Evolutionary conservation across 2,888 invertebrate genomes (phyloP).

Genomic region (Hermaeophaga mercurialis): DNA sequence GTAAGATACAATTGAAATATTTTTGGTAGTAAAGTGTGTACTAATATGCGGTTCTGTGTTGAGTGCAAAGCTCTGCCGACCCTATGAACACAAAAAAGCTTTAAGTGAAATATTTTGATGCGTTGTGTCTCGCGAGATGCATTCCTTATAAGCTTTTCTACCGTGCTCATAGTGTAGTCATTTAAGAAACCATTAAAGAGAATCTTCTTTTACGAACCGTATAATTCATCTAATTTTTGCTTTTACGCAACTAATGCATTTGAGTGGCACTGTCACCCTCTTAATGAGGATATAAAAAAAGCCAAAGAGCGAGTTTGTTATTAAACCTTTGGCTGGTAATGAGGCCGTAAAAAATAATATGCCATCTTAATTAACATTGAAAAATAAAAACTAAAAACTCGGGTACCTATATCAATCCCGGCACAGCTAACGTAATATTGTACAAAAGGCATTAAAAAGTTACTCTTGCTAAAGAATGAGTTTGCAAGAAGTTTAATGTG

Average conservation of each 20-base stretch:
- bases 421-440: slow-evolving; percentile 34
- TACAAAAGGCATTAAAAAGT: slow-evolving; percentile 41
- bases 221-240: slow-evolving; percentile 33
- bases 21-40: no score
- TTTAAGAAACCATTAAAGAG: slow-evolving; percentile 29
- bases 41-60: no score
- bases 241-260: slow-evolving; percentile 35
- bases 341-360: slow-evolving; percentile 42
- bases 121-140: slow-evolving; percentile 12
- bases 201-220: slow-evolving; percentile 33
- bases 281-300: slow-evolving; percentile 35
- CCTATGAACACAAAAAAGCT: slow-evolving; percentile 17
- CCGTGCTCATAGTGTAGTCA: slow-evolving; percentile 19
- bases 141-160: slow-evolving; percentile 18
- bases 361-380: slow-evolving; percentile 41
- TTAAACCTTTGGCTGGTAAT: slow-evolving; percentile 39
- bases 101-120: slow-evolving; percentile 23
- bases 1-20: no score
- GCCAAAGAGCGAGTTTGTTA: slow-evolving; percentile 30
- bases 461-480: slow-evolving; percentile 46
- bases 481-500: slow-evolving; percentile 45
- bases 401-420: slow-evolving; percentile 36
- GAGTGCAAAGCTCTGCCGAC: neutral
- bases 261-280: slow-evolving; percentile 37
- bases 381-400: slow-evolving; percentile 36